phyloP scores from a whole-genome alignment of 2,113 vertebrate genomes.

The Brachyhypopomus occidentalis region DNA sequence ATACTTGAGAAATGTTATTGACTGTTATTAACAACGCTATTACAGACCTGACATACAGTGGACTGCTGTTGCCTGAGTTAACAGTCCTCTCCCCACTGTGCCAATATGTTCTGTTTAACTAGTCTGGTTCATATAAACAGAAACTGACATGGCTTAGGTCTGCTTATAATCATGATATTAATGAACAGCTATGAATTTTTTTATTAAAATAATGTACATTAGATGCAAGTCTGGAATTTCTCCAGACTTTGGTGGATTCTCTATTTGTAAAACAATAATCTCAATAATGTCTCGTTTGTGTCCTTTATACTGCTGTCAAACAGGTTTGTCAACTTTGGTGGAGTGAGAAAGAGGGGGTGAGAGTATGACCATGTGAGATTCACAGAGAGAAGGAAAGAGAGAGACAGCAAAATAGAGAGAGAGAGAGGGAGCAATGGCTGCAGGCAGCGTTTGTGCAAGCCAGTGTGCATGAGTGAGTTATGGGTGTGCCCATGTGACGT shows the following conservation, averaged over 20 bases:
- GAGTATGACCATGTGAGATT: conserved; percentile 51
- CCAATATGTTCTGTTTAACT: conserved; percentile 48
- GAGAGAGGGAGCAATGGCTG: conserved; percentile 59
- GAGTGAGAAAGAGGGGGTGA: conserved; percentile 41
- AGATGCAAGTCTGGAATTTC: not conserved
- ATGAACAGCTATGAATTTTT: not conserved
- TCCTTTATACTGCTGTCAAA: conserved; percentile 48
- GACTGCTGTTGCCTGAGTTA: not conserved
- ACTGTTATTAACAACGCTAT: not conserved
- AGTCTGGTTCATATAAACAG: conserved; percentile 57
- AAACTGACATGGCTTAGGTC: conserved; percentile 50
- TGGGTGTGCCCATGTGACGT: conserved; percentile 67
- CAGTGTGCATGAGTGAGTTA: conserved; percentile 57
- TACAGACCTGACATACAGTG: too few species aligned
- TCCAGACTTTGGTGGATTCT: not conserved
- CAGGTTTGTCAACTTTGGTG: conserved; percentile 67
- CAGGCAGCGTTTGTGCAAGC: conserved; percentile 45
- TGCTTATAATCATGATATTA: not conserved
- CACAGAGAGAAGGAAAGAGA: conserved; percentile 38
- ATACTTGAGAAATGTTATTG: not conserved
- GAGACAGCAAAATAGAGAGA: conserved; percentile 34
- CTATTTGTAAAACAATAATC: not conserved
- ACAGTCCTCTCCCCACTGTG: conserved; percentile 13
- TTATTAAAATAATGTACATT: too few species aligned
- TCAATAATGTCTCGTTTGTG: conserved; percentile 2